These are phyloP conservation scores for Acromyrmex echinatior DNA, from an alignment of 1,140 invertebrate species.

Conservation along the genomic window DNA sequence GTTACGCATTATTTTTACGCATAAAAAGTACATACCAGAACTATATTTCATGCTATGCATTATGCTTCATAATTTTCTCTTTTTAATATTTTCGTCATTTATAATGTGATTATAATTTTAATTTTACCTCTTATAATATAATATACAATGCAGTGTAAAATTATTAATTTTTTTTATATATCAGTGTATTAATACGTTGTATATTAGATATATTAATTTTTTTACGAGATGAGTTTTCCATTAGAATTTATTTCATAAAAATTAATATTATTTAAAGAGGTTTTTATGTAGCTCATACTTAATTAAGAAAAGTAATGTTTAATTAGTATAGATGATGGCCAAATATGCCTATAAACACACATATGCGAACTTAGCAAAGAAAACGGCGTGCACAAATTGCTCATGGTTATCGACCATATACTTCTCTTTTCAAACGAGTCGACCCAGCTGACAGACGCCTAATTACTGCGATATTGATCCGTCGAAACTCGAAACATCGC, in stretches of 20 bases:
- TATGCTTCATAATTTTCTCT: too few relatives aligned
- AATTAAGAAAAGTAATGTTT: constrained; percentile 6
- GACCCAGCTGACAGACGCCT: constrained; percentile 66
- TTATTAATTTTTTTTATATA: neutral
- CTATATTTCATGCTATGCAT: neutral
- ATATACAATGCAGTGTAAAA: neutral
- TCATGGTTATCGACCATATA: constrained; percentile 45
- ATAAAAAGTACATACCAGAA: constrained; percentile 2
- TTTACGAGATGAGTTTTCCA: neutral
- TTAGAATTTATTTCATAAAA: neutral
- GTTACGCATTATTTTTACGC: constrained; percentile 29
- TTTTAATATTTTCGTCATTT: neutral
- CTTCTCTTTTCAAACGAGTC: constrained; percentile 20
- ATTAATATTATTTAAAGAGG: neutral
- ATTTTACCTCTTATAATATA: neutral
- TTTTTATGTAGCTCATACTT: neutral
- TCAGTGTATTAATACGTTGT: too few relatives aligned
- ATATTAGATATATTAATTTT: constrained; percentile 5
- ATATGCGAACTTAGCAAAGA: constrained; percentile 27
- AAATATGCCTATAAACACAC: neutral
- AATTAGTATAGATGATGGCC: neutral
- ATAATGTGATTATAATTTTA: neutral
- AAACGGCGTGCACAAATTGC: constrained; percentile 46
- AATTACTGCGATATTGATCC: constrained; percentile 74
- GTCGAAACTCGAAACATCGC: constrained; percentile 46